Evolutionary conservation across 2,797 vertebrate species (phyloP).

Genomic region (Anguilla megastoma): DNA sequence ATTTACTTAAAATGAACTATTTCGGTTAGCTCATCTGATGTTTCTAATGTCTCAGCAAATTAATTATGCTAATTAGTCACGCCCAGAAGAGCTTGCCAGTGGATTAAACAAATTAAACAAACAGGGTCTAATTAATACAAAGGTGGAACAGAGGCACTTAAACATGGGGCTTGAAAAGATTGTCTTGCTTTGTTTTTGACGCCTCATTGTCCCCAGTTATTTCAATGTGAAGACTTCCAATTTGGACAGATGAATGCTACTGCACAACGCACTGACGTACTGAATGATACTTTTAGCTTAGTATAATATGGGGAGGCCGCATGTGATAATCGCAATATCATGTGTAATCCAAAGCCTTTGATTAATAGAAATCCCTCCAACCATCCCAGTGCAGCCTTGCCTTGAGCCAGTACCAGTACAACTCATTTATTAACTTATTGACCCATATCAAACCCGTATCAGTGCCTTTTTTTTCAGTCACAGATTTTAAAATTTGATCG

Average conservation of each 20-base stretch:
- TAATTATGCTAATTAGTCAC: constrained; percentile 99
- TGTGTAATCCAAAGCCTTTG: constrained; percentile 17
- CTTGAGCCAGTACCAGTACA: neutral
- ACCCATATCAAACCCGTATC: neutral
- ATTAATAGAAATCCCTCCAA: neutral
- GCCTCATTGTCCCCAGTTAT: neutral
- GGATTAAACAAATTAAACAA: constrained; percentile 97
- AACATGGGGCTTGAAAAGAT: constrained; percentile 8
- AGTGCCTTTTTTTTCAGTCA: neutral
- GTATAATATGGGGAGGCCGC: neutral
- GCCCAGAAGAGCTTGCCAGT: constrained; percentile 91
- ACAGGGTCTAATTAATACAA: constrained; percentile 87
- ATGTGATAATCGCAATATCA: neutral
- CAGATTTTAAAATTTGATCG: neutral
- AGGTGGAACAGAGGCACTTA: constrained; percentile 61
- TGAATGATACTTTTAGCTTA: neutral
- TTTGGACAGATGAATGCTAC: neutral
- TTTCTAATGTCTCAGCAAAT: constrained; percentile 98
- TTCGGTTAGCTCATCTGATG: constrained; percentile 93
- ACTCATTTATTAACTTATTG: constrained; percentile 30
- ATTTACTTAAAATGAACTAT: constrained; percentile 94
- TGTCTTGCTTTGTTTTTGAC: neutral
- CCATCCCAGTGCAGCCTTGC: constrained; percentile 7
- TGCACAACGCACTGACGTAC: neutral
- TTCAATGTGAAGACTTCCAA: neutral